Percentiles rank a stretch among this genome's conserved stretches.
phyloP scores from a whole-genome alignment of 2,888 invertebrate genomes.

The Agrypnus murinus region DNA sequence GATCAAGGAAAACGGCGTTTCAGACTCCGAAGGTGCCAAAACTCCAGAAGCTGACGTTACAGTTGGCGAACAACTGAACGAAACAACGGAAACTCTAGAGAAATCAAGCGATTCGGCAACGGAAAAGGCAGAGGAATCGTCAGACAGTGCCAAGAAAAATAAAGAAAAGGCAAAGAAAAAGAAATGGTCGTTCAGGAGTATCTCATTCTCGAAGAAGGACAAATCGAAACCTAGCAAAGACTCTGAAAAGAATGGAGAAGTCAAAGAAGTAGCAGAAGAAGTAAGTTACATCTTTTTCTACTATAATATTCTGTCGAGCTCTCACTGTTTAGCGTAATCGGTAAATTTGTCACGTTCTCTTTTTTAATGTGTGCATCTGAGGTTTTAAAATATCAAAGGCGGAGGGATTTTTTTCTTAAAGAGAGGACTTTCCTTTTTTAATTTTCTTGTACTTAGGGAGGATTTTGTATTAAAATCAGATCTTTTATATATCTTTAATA shows the following conservation, averaged over 20 bases:
- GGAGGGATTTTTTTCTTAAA: background rate
- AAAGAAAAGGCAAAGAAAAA: conserved; percentile 80
- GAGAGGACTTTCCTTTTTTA: background rate
- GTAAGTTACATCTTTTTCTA: conserved; percentile 73
- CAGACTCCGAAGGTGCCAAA: conserved; percentile 65
- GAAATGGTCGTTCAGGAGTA: conserved; percentile 92
- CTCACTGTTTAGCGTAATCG: background rate
- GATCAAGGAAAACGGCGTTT: conserved; percentile 67
- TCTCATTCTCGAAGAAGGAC: conserved; percentile 91
- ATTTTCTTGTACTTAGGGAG: background rate
- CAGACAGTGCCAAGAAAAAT: conserved; percentile 65
- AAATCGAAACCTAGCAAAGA: conserved; percentile 88
- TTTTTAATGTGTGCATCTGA: background rate
- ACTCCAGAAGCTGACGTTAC: conserved; percentile 63
- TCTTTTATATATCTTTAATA: background rate
- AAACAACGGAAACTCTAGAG: conserved; percentile 66
- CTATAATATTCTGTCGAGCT: background rate
- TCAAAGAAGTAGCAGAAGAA: conserved; percentile 78
- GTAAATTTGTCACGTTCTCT: conserved; percentile 1
- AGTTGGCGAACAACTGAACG: conserved; percentile 70
- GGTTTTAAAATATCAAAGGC: background rate
- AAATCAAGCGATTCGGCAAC: conserved; percentile 51
- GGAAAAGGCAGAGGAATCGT: conserved; percentile 60
- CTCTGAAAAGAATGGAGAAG: conserved; percentile 75
- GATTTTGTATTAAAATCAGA: background rate